Base-by-base conservation (phyloP, 1,140 invertebrate species). In the Megathymus violae region DNA sequence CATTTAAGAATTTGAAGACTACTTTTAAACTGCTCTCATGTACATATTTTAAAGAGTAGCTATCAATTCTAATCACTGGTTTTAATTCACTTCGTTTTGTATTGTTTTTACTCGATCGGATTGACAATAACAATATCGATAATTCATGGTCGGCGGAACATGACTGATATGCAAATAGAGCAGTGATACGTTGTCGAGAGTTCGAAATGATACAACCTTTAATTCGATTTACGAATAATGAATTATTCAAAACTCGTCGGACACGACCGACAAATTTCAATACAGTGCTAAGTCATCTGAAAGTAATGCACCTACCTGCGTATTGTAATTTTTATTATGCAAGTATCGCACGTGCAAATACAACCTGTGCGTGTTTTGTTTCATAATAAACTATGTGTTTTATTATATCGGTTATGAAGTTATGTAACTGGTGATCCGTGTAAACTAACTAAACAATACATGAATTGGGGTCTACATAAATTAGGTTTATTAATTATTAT, bases 161-260 rank as follows among this genome's bases (percentile, higher is more conserved):
- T 68, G 67, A 71, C 70, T 76, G 70, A 80, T 79, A 85, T 76
- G 78, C 71, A 77, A 78, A 82, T 82, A 75, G 67, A 77, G 58
- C 70, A 74, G 6, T 54, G 74, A 78, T 82, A 74, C 63, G 70
- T 72, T 70, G 70, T n/a, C n/a, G n/a, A n/a, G 65, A 70, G 38
- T 56, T 13, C 7, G 31, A 68, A 46, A 62, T 60, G 71, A 75
- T 74, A 76, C 71, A 69, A 76, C 64, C 65, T 80, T 79, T 80
- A 83, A 80, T 78, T 74, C 62, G 74, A 80, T 82, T 62, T 70
- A 67, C 64, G 50, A 64, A 69, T 68, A 66, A 79, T 82, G 80
- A 81, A 83, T 85, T 69, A 85, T 85, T 82, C 82, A 80, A 77
- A 67, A 43, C 52, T 48, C 54, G 61, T 67, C 47, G 43, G 66